Conservation (phyloP, 1,140 invertebrate genomes). For the Macrostomum lignano region DNA sequence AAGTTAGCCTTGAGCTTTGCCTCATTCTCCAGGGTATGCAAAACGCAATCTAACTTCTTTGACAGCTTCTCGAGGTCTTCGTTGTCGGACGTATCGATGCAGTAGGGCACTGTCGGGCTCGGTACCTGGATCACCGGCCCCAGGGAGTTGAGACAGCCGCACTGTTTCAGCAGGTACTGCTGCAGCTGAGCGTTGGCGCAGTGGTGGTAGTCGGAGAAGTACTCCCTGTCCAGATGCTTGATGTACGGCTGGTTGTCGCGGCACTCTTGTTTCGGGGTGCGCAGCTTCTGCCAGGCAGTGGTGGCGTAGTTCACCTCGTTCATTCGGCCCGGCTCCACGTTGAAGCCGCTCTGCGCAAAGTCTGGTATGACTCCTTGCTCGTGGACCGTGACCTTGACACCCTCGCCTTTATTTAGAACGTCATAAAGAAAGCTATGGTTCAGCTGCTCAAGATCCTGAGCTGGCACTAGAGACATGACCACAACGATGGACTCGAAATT, state of each 20-base stretch:
- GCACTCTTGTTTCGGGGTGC: neutral
- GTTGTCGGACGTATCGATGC: too few relatives aligned
- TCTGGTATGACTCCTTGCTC: neutral
- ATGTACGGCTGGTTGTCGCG: neutral
- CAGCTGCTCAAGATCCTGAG: neutral
- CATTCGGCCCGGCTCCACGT: slow-evolving; percentile 1
- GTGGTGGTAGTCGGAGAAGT: neutral
- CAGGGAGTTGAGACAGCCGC: neutral
- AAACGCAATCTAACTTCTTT: too few relatives aligned
- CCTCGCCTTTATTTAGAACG: slow-evolving; percentile 1
- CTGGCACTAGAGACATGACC: neutral
- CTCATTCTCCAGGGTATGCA: too few relatives aligned
- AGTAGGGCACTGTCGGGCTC: neutral
- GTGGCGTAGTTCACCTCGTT: slow-evolving; percentile 1
- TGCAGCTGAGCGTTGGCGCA: slow-evolving; percentile 1
- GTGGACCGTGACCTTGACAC: neutral
- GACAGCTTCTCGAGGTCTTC: too few relatives aligned
- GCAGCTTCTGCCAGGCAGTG: neutral
- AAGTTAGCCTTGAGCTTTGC: too few relatives aligned
- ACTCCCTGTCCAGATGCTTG: neutral
- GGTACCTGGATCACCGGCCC: neutral
- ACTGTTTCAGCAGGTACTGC: neutral
- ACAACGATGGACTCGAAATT: neutral
- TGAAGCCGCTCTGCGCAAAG: neutral
- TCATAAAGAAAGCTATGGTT: neutral